These are phyloP conservation scores for Epicampocera succincta DNA, from an alignment of 2,888 invertebrate species.

Conservation along the genomic window DNA sequence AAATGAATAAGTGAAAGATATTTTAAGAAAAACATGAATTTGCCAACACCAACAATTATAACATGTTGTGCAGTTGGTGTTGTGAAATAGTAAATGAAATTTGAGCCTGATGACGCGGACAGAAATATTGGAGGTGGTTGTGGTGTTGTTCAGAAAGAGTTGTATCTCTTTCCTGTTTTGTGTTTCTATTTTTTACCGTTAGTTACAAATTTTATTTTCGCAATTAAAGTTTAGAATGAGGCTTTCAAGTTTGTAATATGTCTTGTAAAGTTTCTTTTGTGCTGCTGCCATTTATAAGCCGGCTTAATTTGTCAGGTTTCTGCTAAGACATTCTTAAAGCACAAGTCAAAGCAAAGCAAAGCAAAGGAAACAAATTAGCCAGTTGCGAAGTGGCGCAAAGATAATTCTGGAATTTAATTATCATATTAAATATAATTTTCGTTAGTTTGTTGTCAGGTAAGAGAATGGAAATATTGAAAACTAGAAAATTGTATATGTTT, in stretches of 20 bases:
- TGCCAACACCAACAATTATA: constrained; percentile 54
- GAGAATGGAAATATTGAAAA: background rate
- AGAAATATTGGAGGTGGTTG: constrained; percentile 17
- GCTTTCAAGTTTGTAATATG: constrained; percentile 37
- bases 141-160: constrained; percentile 1
- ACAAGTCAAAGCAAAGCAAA: constrained; percentile 50
- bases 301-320: constrained; percentile 32
- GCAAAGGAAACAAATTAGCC: background rate
- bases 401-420: background rate
- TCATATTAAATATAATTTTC: constrained; percentile 1
- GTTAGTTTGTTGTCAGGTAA: background rate
- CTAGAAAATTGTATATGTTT: constrained; percentile 19
- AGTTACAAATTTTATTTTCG: constrained; percentile 16
- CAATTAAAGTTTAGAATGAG: constrained; percentile 41
- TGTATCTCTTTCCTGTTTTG: background rate
- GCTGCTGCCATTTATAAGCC: constrained; percentile 22
- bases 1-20: constrained; percentile 46
- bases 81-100: constrained; percentile 15
- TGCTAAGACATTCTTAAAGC: constrained; percentile 13
- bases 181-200: constrained; percentile 49
- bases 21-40: constrained; percentile 1
- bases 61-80: constrained; percentile 33
- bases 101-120: constrained; percentile 6
- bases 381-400: background rate
- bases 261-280: constrained; percentile 12